A percentile compares a stretch with the other conserved stretches of the same genome.
phyloP scores from a whole-genome alignment of 2,888 invertebrate genomes.

The Apantesis nais region DNA sequence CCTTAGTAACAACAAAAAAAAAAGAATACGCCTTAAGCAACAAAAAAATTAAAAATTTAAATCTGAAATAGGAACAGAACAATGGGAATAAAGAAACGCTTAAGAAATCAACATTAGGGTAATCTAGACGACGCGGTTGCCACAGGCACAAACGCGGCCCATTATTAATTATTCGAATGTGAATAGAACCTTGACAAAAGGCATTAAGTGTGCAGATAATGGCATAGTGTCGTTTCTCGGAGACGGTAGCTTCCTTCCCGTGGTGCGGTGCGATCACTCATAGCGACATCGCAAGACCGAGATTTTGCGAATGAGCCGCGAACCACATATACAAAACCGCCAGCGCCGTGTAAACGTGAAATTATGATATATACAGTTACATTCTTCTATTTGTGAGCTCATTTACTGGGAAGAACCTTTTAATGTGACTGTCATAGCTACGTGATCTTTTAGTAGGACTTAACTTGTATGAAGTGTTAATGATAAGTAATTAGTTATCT shows the following conservation, averaged over 20 bases:
- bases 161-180: slow-evolving; percentile 75
- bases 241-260: slow-evolving; percentile 47
- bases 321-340: slow-evolving; percentile 19
- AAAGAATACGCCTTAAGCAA: background rate
- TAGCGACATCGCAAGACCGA: slow-evolving; percentile 19
- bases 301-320: slow-evolving; percentile 41
- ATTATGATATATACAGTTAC: slow-evolving; percentile 39
- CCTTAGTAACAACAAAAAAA: background rate
- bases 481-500: background rate
- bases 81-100: slow-evolving; percentile 45
- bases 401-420: slow-evolving; percentile 38
- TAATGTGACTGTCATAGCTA: slow-evolving; percentile 29
- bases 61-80: slow-evolving; percentile 15
- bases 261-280: slow-evolving; percentile 57
- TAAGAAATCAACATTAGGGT: slow-evolving; percentile 45
- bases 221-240: slow-evolving; percentile 52
- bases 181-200: slow-evolving; percentile 71
- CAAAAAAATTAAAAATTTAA: background rate
- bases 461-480: background rate
- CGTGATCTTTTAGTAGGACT: background rate
- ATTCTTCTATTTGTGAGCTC: slow-evolving; percentile 29
- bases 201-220: slow-evolving; percentile 72
- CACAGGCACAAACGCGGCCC: slow-evolving; percentile 59
- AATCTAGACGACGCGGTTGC: slow-evolving; percentile 50
- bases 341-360: slow-evolving; percentile 26